phyloP scores from a whole-genome alignment of 2,888 invertebrate genomes.

The Noctua janthina region DNA sequence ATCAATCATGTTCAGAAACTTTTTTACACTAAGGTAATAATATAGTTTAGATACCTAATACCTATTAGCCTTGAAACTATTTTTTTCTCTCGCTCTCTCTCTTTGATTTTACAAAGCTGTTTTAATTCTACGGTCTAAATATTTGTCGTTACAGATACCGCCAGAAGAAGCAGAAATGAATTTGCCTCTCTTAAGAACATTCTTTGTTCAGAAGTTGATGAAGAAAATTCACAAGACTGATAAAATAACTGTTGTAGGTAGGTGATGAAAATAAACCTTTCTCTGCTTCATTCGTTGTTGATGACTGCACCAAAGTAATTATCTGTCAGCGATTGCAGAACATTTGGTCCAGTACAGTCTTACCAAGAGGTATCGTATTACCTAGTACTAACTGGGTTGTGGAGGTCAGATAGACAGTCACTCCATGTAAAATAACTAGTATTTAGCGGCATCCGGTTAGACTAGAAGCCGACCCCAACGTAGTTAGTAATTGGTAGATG shows the following conservation, averaged over 20 bases:
- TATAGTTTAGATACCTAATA: background rate
- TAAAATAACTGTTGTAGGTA: conserved; percentile 81
- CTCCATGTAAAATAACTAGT: too few relatives aligned
- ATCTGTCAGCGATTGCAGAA: background rate
- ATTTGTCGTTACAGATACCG: conserved; percentile 69
- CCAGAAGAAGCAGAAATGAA: conserved; percentile 68
- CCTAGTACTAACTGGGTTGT: too few relatives aligned
- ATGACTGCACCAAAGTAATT: background rate
- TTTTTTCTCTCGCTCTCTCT: background rate
- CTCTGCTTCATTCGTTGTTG: background rate
- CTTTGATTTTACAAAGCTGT: background rate
- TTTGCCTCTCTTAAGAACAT: conserved; percentile 69
- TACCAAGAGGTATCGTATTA: too few relatives aligned
- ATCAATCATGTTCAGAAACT: conserved; percentile 77
- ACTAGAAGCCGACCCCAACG: too few relatives aligned
- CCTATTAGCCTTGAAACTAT: background rate
- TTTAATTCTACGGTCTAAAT: background rate
- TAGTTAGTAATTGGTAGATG: too few relatives aligned
- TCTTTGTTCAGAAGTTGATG: conserved; percentile 72
- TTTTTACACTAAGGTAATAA: conserved; percentile 75
- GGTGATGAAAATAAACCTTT: background rate
- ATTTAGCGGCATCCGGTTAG: too few relatives aligned
- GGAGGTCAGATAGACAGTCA: background rate
- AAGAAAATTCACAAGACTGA: conserved; percentile 77
- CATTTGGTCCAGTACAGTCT: background rate